These are phyloP conservation scores for Pantherophis vulpinus DNA, from an alignment of 2,797 vertebrate species.

Conservation along the genomic window DNA sequence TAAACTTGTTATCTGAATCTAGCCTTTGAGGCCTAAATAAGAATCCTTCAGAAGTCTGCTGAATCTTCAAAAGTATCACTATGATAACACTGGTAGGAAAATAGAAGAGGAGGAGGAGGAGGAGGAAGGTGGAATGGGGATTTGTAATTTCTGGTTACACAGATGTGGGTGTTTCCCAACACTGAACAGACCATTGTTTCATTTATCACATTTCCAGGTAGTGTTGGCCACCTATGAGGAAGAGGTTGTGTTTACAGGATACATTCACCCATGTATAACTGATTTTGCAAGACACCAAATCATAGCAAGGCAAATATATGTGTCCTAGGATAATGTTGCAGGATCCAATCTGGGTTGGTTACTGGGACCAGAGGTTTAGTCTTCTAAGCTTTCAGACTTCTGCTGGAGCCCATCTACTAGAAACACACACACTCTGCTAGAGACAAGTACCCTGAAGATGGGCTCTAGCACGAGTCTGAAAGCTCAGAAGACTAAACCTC, in stretches of 20 bases:
- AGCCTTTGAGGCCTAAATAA: not conserved
- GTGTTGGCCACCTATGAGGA: not conserved
- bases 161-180: not conserved
- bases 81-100: not conserved
- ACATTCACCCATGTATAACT: not conserved
- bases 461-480: not conserved
- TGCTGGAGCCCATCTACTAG: not conserved
- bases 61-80: not conserved
- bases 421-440: not conserved
- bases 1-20: not conserved
- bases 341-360: not conserved
- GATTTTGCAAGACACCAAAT: not conserved
- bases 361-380: not conserved
- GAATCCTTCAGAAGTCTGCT: not conserved
- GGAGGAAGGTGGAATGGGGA: not conserved
- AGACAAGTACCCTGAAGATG: not conserved
- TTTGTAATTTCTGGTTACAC: not conserved
- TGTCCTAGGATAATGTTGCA: not conserved
- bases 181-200: not conserved
- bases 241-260: not conserved
- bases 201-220: not conserved
- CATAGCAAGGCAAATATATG: not conserved
- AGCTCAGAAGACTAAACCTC: not conserved
- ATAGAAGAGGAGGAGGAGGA: not conserved
- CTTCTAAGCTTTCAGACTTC: not conserved